Base-by-base conservation (phyloP, 2,797 vertebrate genomes). In the Zenarchopterus dispar region DNA sequence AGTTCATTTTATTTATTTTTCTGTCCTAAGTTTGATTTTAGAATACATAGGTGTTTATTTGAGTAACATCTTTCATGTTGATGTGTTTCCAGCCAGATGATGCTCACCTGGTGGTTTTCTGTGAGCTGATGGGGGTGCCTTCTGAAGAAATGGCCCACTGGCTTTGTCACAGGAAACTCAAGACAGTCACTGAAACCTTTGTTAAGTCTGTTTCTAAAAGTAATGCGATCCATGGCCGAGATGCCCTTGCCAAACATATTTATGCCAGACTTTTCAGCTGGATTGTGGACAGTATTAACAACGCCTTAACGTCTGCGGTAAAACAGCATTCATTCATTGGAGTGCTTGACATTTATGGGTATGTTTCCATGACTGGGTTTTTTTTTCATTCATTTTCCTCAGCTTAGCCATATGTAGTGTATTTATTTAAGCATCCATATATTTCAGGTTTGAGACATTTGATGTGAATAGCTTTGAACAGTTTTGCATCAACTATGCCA, bases 401-500 rank as follows among this genome's bases (percentile, higher is more conserved):
- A 15, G 36, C 53, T 33, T 50, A 10, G 17, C 17, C 1, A 3
- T 36, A 8, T 45, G 5, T 15, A 9, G 1, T 2, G 28, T n/a
- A 6, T 11, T 47, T 1, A 55, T 52, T 43, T 7, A 17, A 51
- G 49, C 6, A 1, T 13, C 11, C 22, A 1, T 26, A 24, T 52
- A 71, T 24, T 18, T 52, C 76, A 99, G 97, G 77, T 99, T 99
- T 92, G 97, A 99, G 92, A 99, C 97, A 0, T 99, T 99, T 56
- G 96, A 99, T 55, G 79, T 96, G 66, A 99, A 99, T 93, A 99
- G 97, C 90, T 99, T 99, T 91, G 97, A 99, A 82, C 98, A 99
- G 81, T 99, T 99, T 89, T 99, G 97, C 86, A 99, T 99, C 80
- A 99, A 99, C 82, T 99, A 98, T 58, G 98, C 98, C 88, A 99